Conservation (phyloP, 2,797 vertebrate species). For the Emys orbicularis region DNA sequence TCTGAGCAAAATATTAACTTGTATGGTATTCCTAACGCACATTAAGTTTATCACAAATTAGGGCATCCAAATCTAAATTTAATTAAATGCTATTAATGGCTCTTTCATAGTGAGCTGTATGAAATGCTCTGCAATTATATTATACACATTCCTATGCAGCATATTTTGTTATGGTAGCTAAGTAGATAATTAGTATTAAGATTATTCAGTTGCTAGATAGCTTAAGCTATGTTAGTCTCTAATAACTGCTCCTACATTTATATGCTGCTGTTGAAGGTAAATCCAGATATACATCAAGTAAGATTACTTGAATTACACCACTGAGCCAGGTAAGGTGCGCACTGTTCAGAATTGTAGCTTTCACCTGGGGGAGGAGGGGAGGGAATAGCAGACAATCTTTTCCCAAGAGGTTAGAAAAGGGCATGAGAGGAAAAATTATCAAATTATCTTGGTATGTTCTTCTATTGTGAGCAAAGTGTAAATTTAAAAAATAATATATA, state of each 20-base stretch:
- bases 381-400: background rate
- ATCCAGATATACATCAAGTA: background rate
- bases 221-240: conserved; percentile 28
- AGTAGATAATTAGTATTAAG: conserved; percentile 72
- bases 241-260: conserved; percentile 18
- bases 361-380: accelerated
- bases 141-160: conserved; percentile 45
- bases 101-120: conserved; percentile 12
- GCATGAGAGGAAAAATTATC: accelerated
- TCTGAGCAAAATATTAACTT: conserved; percentile 16
- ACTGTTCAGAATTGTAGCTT: background rate
- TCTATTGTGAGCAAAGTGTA: background rate
- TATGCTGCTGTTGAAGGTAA: background rate
- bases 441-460: background rate
- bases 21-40: background rate
- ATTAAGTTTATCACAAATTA: conserved; percentile 50
- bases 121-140: conserved; percentile 70
- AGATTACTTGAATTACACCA: background rate
- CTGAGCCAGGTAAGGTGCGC: background rate
- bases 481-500: background rate
- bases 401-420: background rate
- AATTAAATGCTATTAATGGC: conserved; percentile 54
- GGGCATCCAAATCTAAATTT: conserved; percentile 26
- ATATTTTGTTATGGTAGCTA: conserved; percentile 79
- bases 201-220: conserved; percentile 52